These are phyloP conservation scores for Drosophila micromelanica DNA, from an alignment of 1,140 invertebrate genomes.

Conservation along the genomic window DNA sequence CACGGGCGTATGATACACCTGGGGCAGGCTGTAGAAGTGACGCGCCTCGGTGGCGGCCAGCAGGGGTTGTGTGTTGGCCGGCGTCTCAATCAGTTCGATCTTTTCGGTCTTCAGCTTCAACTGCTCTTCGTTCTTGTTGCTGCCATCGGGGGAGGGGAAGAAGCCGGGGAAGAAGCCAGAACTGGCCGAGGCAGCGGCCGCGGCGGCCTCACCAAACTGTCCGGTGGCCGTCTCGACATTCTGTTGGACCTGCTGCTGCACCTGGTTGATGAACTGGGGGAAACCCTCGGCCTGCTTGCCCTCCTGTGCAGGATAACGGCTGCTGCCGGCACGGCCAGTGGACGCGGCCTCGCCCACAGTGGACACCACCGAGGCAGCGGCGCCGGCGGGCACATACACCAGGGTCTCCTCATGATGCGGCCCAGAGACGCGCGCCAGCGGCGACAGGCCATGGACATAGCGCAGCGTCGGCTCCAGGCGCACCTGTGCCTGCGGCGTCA, in stretches of 20 bases:
- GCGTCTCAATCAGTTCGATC: conserved; percentile 69
- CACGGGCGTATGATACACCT: conserved; percentile 70
- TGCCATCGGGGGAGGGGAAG: conserved; percentile 38
- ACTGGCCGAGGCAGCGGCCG: conserved; percentile 57
- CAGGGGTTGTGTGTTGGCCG: conserved; percentile 68
- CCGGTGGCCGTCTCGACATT: conserved; percentile 53
- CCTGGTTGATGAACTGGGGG: conserved; percentile 51
- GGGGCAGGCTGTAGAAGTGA: conserved; percentile 70
- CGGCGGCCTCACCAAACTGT: conserved; percentile 64
- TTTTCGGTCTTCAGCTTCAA: conserved; percentile 51
- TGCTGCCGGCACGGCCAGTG: conserved; percentile 54
- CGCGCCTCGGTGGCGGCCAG: conserved; percentile 62
- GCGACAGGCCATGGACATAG: conserved; percentile 76
- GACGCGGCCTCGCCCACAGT: conserved; percentile 50
- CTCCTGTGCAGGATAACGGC: conserved; percentile 15
- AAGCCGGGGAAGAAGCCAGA: conserved; percentile 71
- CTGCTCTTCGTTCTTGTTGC: conserved; percentile 47
- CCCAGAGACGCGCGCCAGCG: conserved; percentile 68
- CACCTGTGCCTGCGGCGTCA: conserved; percentile 80
- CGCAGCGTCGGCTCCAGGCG: conserved; percentile 74
- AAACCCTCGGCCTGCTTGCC: conserved; percentile 59
- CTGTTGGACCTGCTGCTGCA: conserved; percentile 64
- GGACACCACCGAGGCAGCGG: conserved; percentile 66
- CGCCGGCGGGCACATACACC: conserved; percentile 73
- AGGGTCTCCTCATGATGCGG: conserved; percentile 79